phyloP scores from a whole-genome alignment of 2,888 invertebrate species.

The Taenaris catops region DNA sequence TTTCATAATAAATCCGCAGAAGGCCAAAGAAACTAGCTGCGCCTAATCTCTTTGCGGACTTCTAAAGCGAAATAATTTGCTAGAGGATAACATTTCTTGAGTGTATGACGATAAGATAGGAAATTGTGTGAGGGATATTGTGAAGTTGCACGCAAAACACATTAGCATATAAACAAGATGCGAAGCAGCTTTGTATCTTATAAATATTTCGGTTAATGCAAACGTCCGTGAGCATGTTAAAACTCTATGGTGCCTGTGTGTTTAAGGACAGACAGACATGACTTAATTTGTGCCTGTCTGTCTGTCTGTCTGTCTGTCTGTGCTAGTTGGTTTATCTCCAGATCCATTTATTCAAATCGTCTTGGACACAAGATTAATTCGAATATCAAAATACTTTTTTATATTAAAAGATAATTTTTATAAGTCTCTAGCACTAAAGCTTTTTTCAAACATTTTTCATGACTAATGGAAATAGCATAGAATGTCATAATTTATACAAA shows the following conservation, averaged over 20 bases:
- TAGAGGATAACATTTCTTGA: constrained; percentile 7
- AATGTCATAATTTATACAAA: no score
- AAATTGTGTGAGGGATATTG: constrained; percentile 6
- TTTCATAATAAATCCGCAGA: constrained; percentile 7
- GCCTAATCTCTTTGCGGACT: constrained; percentile 7
- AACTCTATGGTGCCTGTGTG: constrained; percentile 1
- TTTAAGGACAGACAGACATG: no score
- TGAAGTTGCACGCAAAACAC: constrained; percentile 34
- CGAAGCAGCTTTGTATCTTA: constrained; percentile 38
- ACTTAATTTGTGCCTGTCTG: no score
- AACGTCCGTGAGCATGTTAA: constrained; percentile 31
- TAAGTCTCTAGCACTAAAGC: no score
- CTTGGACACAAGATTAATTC: no score
- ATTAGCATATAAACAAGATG: constrained; percentile 62
- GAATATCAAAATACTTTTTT: no score
- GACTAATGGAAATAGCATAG: no score
- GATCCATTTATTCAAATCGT: no score
- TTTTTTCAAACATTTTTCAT: no score
- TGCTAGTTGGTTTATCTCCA: no score
- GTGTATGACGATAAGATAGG: constrained; percentile 3
- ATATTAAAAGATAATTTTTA: no score
- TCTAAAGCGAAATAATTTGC: background rate
- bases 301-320: no score
- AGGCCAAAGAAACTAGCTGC: constrained; percentile 7
- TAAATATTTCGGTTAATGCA: constrained; percentile 43